Evolutionary conservation across 2,888 invertebrate genomes (phyloP).

Genomic region (Adela reaumurella): DNA sequence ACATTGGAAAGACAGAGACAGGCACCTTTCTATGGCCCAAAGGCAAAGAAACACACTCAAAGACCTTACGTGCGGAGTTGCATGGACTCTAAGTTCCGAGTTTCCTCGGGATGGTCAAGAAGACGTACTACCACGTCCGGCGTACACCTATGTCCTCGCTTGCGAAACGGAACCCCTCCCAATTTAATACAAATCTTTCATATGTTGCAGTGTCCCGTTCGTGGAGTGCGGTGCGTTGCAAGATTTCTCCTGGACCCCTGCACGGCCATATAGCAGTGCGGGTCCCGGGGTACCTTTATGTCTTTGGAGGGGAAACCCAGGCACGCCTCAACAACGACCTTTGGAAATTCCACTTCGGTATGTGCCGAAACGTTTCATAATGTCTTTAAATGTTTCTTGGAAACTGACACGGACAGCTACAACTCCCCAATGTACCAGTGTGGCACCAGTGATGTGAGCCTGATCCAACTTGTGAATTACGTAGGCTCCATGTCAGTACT

Average conservation of each 20-base stretch:
- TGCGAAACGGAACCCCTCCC: too few relatives aligned
- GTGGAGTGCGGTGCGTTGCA: constrained; percentile 62
- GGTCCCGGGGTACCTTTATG: constrained; percentile 71
- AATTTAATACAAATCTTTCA: too few relatives aligned
- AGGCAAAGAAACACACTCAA: background rate
- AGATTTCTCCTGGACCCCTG: constrained; percentile 66
- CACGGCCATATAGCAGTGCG: constrained; percentile 77
- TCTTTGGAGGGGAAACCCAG: constrained; percentile 75
- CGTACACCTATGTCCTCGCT: background rate
- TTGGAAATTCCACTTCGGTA: constrained; percentile 82
- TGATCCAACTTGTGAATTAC: too few relatives aligned
- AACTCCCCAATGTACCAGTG: too few relatives aligned
- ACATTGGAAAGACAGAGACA: too few relatives aligned
- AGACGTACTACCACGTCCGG: background rate
- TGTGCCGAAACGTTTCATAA: constrained; percentile 11
- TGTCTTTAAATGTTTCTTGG: background rate
- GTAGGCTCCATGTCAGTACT: too few relatives aligned
- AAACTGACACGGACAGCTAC: too few relatives aligned
- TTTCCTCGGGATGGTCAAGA: background rate
- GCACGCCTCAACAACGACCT: constrained; percentile 72
- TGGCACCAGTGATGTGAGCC: too few relatives aligned
- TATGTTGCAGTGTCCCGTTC: constrained; percentile 54
- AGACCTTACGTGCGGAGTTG: background rate
- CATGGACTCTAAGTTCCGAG: background rate
- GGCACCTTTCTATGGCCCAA: background rate